Evolutionary conservation across 2,888 invertebrate genomes (phyloP), one percentile per base, ranked within the genome.

Genomic region (Phortica magna): DNA sequence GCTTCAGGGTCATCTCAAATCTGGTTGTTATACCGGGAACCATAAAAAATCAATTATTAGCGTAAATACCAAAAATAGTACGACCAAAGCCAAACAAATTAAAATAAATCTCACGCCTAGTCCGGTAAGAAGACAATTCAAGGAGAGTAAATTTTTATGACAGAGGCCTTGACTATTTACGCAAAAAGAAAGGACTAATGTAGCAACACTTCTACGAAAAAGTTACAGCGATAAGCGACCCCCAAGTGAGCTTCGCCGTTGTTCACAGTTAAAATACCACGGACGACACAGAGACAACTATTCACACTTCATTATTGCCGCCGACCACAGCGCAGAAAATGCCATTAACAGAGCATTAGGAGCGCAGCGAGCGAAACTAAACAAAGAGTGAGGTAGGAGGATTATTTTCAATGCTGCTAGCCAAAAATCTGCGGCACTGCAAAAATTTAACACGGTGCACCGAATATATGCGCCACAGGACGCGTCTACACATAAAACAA

Each of bases 231-330:
- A 31, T 74, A 76, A 73, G 61, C 75, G 31, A 65, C 39, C 22
- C 65, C 76, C 14, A 64, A 80, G 77, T 76, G 79, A 81, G 78
- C 84, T 82, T 80, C 80, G 72, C 42, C 22, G 14, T 19, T 67
- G 10, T 59, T 39, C 43, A n/a, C 68, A 68, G 10, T 1, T 67
- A 55, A 55, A 17, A 41, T 82, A 83, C 76, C 83, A 79, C 83
- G 41, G 55, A 76, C 67, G 71, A 72, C 9, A 68, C 6, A 67
- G 78, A 78, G 73, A 71, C 70, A 48, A 74, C 79, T 82, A 83
- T 88, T 89, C 82, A 83, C 89, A 89, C 88, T 88, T 83, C 83
- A 89, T 89, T 89, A 88, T 83, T 85, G 83, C 81, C 81, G 88
- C 81, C 84, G 85, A 86, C 86, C 86, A 78, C 76, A 73, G 76